These are phyloP conservation scores for Halictus quadricinctus DNA, from an alignment of 2,888 invertebrate species.

Conservation along the genomic window DNA sequence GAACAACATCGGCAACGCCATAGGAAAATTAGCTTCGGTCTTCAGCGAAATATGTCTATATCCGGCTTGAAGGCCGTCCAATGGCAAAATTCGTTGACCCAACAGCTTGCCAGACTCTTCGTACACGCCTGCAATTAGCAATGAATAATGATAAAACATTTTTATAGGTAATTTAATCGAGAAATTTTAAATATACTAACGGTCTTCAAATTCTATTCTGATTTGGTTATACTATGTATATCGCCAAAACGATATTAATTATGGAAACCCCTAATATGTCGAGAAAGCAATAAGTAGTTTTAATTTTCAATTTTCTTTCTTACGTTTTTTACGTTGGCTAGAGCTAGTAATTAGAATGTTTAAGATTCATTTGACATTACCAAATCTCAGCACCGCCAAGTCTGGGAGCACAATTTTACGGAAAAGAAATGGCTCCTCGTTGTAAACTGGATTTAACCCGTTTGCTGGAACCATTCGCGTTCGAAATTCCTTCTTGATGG, in stretches of 20 bases:
- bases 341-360: not conserved
- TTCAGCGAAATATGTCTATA: constrained; percentile 88
- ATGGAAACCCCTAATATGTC: not conserved
- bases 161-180: not conserved
- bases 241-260: not conserved
- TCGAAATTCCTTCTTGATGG: constrained; percentile 88
- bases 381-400: constrained; percentile 87
- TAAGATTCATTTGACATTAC: constrained; percentile 71
- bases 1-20: constrained; percentile 88
- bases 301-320: not conserved
- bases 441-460: constrained; percentile 88
- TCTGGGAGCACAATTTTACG: constrained; percentile 89
- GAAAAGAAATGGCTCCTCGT: constrained; percentile 88
- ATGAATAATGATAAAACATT: not conserved
- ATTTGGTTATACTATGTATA: too few species aligned
- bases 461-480: constrained; percentile 87
- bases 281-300: not conserved
- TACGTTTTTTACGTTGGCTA: not conserved
- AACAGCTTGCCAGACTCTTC: constrained; percentile 88
- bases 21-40: constrained; percentile 88
- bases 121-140: constrained; percentile 83
- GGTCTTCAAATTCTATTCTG: too few species aligned
- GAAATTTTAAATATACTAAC: too few species aligned
- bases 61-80: constrained; percentile 88
- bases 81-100: constrained; percentile 87